A percentile compares a stretch with the other conserved stretches of the same genome.
Evolutionary conservation across 2,888 invertebrate species (phyloP).

Genomic region (Julus scanicus): DNA sequence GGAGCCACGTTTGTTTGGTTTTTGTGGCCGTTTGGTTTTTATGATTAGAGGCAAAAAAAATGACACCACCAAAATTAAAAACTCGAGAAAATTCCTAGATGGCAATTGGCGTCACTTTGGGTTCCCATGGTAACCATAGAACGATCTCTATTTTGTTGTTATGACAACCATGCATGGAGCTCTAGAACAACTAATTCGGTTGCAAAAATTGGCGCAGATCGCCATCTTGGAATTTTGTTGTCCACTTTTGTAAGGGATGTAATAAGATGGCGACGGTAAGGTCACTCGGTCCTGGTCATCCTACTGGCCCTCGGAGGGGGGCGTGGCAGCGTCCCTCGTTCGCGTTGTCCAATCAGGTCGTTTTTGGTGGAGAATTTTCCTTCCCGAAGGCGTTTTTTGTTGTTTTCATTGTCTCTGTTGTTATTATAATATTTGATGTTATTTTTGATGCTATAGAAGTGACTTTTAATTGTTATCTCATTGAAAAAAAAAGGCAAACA

Average conservation of each 20-base stretch:
- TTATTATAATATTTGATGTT: conserved; percentile 24
- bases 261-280: background rate
- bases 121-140: too few species aligned
- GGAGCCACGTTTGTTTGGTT: background rate
- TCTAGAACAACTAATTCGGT: too few species aligned
- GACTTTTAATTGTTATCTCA: conserved; percentile 39
- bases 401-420: conserved; percentile 30
- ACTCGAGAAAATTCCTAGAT: too few species aligned
- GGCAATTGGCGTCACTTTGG: too few species aligned
- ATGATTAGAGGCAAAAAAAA: too few species aligned
- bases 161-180: too few species aligned
- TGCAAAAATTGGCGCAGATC: too few species aligned
- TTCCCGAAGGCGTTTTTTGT: conserved; percentile 14
- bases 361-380: background rate
- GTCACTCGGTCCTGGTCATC: background rate
- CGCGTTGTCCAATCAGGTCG: conserved; percentile 37
- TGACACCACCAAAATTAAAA: too few species aligned
- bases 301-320: background rate
- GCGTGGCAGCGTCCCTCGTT: background rate
- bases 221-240: too few species aligned
- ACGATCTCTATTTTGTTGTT: too few species aligned
- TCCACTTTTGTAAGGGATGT: too few species aligned
- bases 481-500: conserved; percentile 35
- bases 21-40: background rate
- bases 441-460: conserved; percentile 42